Evolutionary conservation across 2,113 vertebrate genomes (phyloP).

Genomic region (Notothenia rossii): DNA sequence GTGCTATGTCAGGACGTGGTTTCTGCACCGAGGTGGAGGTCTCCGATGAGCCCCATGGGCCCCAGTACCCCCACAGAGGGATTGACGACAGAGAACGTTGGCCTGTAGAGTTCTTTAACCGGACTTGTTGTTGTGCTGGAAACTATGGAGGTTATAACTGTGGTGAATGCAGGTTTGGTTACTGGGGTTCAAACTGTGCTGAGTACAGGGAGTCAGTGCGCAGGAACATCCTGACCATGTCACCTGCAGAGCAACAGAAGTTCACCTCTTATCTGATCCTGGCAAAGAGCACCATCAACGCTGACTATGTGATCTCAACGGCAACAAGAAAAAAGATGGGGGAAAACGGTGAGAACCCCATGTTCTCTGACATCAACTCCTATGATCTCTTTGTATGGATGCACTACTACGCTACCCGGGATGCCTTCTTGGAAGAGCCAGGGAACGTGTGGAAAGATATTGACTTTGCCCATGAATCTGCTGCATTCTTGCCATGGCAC

Average conservation of each 20-base stretch:
- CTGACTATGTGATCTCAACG: conserved; percentile 89
- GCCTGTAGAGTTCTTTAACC: conserved; percentile 94
- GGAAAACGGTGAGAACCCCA: conserved; percentile 87
- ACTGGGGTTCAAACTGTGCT: conserved; percentile 86
- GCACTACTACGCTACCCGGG: conserved; percentile 96
- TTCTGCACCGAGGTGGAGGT: conserved; percentile 88
- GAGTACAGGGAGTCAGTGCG: conserved; percentile 85
- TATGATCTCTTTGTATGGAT: conserved; percentile 98
- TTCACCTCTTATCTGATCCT: conserved; percentile 94
- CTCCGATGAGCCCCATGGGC: conserved; percentile 88
- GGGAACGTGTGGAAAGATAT: conserved; percentile 89
- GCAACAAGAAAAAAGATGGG: conserved; percentile 91
- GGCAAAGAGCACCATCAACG: conserved; percentile 89
- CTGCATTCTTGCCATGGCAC: conserved; percentile 96
- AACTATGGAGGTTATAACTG: conserved; percentile 95
- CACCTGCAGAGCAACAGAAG: conserved; percentile 86
- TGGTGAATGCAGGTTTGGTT: conserved; percentile 93
- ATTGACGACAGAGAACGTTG: conserved; percentile 95
- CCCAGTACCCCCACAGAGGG: conserved; percentile 92
- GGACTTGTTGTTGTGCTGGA: conserved; percentile 90
- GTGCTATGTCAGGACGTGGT: conserved; percentile 89
- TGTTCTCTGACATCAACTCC: conserved; percentile 90
- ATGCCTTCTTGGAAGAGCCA: conserved; percentile 89
- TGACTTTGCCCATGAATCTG: conserved; percentile 96
- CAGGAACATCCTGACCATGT: conserved; percentile 89